Percentiles rank a stretch among this genome's conserved stretches.
Evolutionary conservation across 2,113 vertebrate species (phyloP).

Genomic region (Proteles cristata): DNA sequence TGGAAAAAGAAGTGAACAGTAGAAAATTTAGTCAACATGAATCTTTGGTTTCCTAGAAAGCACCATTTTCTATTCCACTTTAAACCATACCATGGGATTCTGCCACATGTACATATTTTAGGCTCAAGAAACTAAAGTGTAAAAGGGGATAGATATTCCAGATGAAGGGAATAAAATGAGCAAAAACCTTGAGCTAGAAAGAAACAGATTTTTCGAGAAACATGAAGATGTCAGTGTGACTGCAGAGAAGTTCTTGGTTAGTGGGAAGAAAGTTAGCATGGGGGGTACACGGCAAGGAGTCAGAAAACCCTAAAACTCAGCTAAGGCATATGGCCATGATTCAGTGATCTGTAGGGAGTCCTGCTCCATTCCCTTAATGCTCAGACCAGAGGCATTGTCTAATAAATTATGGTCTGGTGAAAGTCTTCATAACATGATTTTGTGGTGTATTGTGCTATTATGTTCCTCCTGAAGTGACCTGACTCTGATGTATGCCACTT

Average conservation of each 20-base stretch:
- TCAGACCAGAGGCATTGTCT: not conserved
- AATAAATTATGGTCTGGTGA: not conserved
- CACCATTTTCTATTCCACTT: not conserved
- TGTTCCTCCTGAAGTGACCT: not conserved
- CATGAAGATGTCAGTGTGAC: not conserved
- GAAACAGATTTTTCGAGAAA: not conserved
- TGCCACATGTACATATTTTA: not conserved
- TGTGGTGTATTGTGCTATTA: not conserved
- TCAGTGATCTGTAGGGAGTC: not conserved
- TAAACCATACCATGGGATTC: not conserved
- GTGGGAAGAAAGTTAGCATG: not conserved
- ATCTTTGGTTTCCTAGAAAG: not conserved
- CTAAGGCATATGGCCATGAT: not conserved
- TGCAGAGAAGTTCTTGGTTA: not conserved
- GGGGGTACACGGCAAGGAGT: not conserved
- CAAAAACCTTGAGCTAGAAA: not conserved
- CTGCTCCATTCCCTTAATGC: not conserved
- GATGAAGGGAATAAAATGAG: not conserved
- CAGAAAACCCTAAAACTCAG: not conserved
- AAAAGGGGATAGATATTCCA: not conserved
- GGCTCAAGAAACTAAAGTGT: not conserved
- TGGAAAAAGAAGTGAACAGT: not conserved
- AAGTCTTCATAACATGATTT: not conserved
- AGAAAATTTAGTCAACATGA: not conserved
- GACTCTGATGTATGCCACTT: conserved; percentile 1